A percentile compares a stretch with the other conserved stretches of the same genome.
These are phyloP conservation scores for Notechis scutatus DNA, from an alignment of 2,113 vertebrate genomes.

Conservation along the genomic window DNA sequence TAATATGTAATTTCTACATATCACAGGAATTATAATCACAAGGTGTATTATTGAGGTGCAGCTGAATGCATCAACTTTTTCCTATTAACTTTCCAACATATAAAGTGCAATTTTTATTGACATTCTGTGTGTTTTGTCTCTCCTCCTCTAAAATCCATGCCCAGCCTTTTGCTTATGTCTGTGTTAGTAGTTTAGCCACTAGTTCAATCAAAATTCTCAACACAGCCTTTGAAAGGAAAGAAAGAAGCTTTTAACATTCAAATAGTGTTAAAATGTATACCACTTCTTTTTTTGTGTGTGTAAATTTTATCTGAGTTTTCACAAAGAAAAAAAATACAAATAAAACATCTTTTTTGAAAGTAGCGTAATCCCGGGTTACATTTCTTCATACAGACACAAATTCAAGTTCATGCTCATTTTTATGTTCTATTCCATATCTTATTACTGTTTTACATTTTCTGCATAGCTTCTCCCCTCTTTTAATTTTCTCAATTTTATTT, in stretches of 20 bases:
- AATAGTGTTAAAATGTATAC: constrained; percentile 17
- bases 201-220: background rate
- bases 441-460: too few species aligned
- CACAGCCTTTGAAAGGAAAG: background rate
- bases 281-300: background rate
- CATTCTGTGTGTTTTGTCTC: background rate
- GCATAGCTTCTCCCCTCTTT: too few species aligned
- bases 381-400: too few species aligned
- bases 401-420: too few species aligned
- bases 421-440: too few species aligned
- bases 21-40: too few species aligned
- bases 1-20: too few species aligned
- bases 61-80: background rate
- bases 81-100: background rate
- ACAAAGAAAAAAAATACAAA: too few species aligned
- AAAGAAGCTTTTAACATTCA: background rate
- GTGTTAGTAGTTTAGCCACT: background rate
- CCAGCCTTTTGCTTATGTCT: background rate
- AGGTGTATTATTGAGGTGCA: background rate
- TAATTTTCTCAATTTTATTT: too few species aligned
- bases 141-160: background rate
- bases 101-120: background rate
- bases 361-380: too few species aligned
- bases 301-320: too few species aligned
- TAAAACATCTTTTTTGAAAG: too few species aligned